phyloP scores from a whole-genome alignment of 2,888 invertebrate species.

The Cantharis rustica region DNA sequence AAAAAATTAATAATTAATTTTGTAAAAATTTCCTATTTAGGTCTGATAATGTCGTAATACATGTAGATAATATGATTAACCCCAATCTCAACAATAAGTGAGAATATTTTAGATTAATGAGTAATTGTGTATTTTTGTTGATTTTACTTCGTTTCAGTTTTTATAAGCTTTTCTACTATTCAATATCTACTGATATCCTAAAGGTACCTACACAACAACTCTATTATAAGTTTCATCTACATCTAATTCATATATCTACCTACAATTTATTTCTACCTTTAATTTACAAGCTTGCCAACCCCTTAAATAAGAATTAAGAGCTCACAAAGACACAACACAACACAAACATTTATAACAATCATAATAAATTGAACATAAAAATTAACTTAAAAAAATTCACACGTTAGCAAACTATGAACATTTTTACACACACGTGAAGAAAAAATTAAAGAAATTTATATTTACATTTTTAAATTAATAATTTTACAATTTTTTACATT shows the following conservation, averaged over 20 bases:
- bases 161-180: not conserved
- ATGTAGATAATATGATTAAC: too few species aligned
- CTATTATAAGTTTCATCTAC: conserved; percentile 9
- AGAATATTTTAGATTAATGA: not conserved
- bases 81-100: not conserved
- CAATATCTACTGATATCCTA: conserved; percentile 4
- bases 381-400: not conserved
- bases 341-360: conserved; percentile 37
- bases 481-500: not conserved
- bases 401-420: not conserved
- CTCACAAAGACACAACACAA: conserved; percentile 59
- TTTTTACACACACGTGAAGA: conserved; percentile 20
- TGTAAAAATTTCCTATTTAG: too few species aligned
- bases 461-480: not conserved
- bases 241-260: conserved; percentile 15
- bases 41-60: too few species aligned
- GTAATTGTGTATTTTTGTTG: not conserved
- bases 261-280: conserved; percentile 40
- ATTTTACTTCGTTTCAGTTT: not conserved
- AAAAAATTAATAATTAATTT: too few species aligned
- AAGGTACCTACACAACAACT: conserved; percentile 7
- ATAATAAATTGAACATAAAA: conserved; percentile 44
- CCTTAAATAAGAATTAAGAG: conserved; percentile 50
- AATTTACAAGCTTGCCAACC: conserved; percentile 57
- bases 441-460: conserved; percentile 13